phyloP scores from a whole-genome alignment of 2,113 vertebrate species.

The Labrus mixtus region DNA sequence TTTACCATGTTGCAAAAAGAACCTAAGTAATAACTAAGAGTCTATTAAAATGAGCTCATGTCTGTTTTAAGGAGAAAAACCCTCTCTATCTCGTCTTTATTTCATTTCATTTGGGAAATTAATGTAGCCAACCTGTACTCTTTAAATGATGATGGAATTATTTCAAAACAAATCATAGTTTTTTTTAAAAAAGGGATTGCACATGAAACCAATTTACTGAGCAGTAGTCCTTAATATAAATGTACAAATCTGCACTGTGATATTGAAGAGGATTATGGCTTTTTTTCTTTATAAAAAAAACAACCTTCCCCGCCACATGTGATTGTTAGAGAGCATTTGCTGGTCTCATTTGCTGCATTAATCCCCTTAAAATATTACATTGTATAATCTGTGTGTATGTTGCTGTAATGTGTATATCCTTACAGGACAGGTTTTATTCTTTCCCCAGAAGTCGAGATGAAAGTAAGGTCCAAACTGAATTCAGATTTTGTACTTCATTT shows the following conservation, averaged over 20 bases:
- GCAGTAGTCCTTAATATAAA: slow-evolving; percentile 36
- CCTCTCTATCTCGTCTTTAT: slow-evolving; percentile 29
- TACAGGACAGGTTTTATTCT: neutral
- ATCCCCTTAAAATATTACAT: slow-evolving; percentile 13
- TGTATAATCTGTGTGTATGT: neutral
- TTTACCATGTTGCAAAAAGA: slow-evolving; percentile 1
- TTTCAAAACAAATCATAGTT: slow-evolving; percentile 63
- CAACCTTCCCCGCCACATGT: neutral
- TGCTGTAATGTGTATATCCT: slow-evolving; percentile 1
- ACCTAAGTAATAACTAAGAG: slow-evolving; percentile 4
- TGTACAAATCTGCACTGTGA: slow-evolving; percentile 53
- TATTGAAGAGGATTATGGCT: slow-evolving; percentile 46
- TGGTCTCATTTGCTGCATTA: slow-evolving; percentile 24
- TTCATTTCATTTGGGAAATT: slow-evolving; percentile 64
- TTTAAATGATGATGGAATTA: slow-evolving; percentile 69
- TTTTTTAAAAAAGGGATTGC: slow-evolving; percentile 61
- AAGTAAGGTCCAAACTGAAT: neutral
- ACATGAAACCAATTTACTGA: slow-evolving; percentile 44
- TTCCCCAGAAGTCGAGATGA: neutral
- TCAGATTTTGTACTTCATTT: no score
- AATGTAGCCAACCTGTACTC: slow-evolving; percentile 62
- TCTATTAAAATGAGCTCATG: slow-evolving; percentile 34
- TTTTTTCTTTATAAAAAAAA: slow-evolving; percentile 1
- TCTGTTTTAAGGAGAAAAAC: neutral
- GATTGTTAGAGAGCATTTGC: slow-evolving; percentile 48